Base-by-base conservation (phyloP, 2,888 invertebrate species). In the Idaea aversata region DNA sequence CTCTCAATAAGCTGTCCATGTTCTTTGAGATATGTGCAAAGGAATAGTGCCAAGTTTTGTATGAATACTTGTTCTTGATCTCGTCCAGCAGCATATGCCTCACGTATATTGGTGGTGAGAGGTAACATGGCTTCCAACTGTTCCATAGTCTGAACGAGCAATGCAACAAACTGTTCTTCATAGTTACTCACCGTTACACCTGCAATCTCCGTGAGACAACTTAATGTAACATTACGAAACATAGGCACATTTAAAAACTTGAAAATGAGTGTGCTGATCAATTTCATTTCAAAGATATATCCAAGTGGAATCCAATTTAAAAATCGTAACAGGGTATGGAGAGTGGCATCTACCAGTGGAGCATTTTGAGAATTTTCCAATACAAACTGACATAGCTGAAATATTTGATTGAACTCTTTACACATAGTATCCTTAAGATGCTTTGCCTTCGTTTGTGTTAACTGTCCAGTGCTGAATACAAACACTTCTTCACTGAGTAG, bases 241-340 rank as follows among this genome's bases (percentile, higher is more conserved):
- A 98, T 96, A 47, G 99, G 99, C 67, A 99, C 99, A 90, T 98
- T 98, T 72, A 99, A 94, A 93, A 99, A 99, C 95, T 99, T 99
- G 87, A 96, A 97, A 82, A 98, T 97, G 65, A 99, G 94, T 65
- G 98, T 98, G 78, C 96, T 96, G 79, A 99, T 98, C 65, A 99
- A 94, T 86, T 98, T 98, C 75, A 99, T 99, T 94, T 99, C 99
- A 93, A 99, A 99, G 86, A 99, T 99, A 88, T 99, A 99, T 13
- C 99, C 99, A 70, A 99, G 94, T n/a, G 99, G 99, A 82, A 99
- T 99, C 99, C 99, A 99, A 86, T 99, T 99, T 59, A 99, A 94
- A 93, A 99, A 99, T 85, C 98, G 95, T 75, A 99, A 93, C 66
- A 99, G 94, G 4, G 99, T 99, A 86, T 99, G 98, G 73, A 99